Percentiles rank a stretch among this genome's conserved stretches.
Conservation (phyloP, 2,797 vertebrate genomes). For the Morus bassanus region DNA sequence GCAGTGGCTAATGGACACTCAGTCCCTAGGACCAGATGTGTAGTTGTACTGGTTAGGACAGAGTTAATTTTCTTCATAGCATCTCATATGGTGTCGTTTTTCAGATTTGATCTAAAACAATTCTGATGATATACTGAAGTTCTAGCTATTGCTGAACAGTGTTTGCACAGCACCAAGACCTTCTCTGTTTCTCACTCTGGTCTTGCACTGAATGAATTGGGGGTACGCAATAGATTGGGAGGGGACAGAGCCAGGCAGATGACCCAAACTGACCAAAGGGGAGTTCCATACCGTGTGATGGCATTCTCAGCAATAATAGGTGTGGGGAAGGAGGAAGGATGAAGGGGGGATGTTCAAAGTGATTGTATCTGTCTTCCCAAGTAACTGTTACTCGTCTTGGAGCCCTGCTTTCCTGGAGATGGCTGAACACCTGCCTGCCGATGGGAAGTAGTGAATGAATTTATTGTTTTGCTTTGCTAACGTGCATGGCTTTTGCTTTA, state of each 20-base stretch:
- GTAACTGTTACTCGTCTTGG: accelerated
- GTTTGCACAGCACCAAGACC: neutral
- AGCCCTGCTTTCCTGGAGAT: neutral
- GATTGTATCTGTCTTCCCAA: neutral
- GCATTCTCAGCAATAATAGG: neutral
- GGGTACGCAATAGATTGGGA: neutral
- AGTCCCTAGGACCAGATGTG: neutral
- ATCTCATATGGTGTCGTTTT: neutral
- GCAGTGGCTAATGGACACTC: neutral
- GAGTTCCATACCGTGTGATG: neutral
- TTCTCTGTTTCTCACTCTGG: neutral
- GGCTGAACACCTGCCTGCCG: neutral
- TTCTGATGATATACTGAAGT: neutral
- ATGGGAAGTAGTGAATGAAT: neutral
- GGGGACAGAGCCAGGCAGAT: neutral
- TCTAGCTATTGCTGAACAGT: neutral
- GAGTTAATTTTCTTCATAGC: neutral
- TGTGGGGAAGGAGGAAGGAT: neutral
- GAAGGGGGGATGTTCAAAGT: neutral
- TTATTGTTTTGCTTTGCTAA: neutral
- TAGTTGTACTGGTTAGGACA: neutral
- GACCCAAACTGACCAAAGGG: neutral
- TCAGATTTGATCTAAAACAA: neutral
- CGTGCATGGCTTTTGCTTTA: neutral
- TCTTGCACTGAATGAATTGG: neutral